Conservation (phyloP, 2,888 invertebrate species). For the Scaptomyza reducta region DNA sequence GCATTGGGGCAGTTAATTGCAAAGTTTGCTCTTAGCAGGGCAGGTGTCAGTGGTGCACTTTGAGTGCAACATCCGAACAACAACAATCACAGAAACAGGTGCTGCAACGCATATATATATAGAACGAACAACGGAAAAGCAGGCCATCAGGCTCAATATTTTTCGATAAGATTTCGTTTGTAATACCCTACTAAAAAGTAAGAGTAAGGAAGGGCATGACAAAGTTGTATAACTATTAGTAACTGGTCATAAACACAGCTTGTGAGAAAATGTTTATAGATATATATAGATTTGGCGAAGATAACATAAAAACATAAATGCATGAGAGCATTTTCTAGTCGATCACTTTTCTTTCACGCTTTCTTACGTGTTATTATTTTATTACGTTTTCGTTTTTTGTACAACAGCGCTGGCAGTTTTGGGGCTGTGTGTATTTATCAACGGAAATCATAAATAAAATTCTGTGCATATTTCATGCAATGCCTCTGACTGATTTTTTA, state of each 20-base stretch:
- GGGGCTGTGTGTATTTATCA: conserved; percentile 66
- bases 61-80: conserved; percentile 29
- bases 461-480: conserved; percentile 65
- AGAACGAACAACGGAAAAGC: conserved; percentile 23
- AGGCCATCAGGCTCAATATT: conserved; percentile 46
- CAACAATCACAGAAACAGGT: conserved; percentile 20
- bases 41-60: conserved; percentile 67
- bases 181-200: conserved; percentile 4
- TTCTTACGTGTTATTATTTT: conserved; percentile 10
- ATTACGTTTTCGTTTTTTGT: conserved; percentile 21
- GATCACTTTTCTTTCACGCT: background rate
- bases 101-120: conserved; percentile 23
- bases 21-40: conserved; percentile 51
- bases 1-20: conserved; percentile 75
- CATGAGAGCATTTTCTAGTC: conserved; percentile 6
- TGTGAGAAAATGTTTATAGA: background rate
- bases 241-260: background rate
- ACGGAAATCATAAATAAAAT: conserved; percentile 81
- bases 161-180: conserved; percentile 59
- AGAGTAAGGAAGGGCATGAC: too few species aligned
- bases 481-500: conserved; percentile 8
- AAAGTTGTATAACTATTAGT: background rate
- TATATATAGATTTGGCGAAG: background rate
- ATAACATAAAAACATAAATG: background rate
- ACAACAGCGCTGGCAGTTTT: conserved; percentile 35